Percentiles rank a stretch among this genome's conserved stretches.
phyloP scores from a whole-genome alignment of 1,140 invertebrate species.

The Chionoecetes opilio region DNA sequence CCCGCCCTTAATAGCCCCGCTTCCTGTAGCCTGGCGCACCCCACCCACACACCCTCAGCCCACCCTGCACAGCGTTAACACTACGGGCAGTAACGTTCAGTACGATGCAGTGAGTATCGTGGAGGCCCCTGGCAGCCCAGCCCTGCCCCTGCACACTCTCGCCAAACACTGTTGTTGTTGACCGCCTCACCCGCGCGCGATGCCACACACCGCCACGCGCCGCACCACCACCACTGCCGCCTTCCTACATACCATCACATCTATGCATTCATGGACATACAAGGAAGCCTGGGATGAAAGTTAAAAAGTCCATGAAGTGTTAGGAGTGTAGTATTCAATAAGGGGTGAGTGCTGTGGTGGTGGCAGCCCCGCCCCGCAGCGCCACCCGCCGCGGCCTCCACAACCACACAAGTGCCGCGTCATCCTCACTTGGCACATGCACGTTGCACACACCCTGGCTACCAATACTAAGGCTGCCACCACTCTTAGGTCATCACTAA shows the following conservation, averaged over 20 bases:
- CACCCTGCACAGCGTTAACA: background rate
- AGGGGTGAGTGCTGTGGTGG: background rate
- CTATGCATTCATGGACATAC: background rate
- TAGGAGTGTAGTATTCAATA: background rate
- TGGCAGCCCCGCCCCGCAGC: background rate
- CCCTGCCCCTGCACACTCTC: background rate
- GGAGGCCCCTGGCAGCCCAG: background rate
- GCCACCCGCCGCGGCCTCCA: conserved; percentile 32
- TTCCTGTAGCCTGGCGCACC: background rate
- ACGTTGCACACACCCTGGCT: too few relatives aligned
- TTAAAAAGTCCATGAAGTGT: too few relatives aligned
- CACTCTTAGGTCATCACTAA: too few relatives aligned
- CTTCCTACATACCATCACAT: background rate
- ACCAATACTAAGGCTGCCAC: too few relatives aligned
- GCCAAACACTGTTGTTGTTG: background rate
- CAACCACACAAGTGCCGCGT: conserved; percentile 3
- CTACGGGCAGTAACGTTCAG: background rate
- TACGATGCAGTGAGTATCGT: background rate
- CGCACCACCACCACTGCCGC: background rate
- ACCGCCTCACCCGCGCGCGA: background rate
- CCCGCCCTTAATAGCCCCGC: background rate
- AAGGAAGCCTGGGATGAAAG: too few relatives aligned
- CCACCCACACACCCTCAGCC: background rate
- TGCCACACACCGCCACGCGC: background rate
- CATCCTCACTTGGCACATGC: conserved; percentile 54